Evolutionary conservation across 64 coral and sea anemone species (phyloP).

Genomic region (Stylophora pistillata): DNA sequence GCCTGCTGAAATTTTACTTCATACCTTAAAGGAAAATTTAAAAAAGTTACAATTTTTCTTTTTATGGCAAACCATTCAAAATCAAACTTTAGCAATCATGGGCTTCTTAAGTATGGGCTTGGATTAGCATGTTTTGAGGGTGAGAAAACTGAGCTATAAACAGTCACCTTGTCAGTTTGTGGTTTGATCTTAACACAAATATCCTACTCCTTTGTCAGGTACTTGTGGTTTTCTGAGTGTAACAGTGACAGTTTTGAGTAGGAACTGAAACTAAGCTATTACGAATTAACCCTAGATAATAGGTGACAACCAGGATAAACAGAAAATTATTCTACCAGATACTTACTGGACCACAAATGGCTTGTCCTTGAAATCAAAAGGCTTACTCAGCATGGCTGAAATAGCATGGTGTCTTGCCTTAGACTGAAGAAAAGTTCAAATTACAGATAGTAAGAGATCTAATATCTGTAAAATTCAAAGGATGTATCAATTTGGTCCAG

Average conservation of each 20-base stretch:
- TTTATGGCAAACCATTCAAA: not conserved
- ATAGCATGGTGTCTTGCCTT: slow-evolving; percentile 98
- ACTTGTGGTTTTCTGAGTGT: too few relatives aligned
- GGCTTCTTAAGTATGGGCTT: too few relatives aligned
- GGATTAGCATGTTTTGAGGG: too few relatives aligned
- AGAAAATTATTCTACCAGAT: not conserved
- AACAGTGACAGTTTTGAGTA: too few relatives aligned
- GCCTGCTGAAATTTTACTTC: slow-evolving; percentile 95
- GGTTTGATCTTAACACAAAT: too few relatives aligned
- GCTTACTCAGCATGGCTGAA: slow-evolving; percentile 64
- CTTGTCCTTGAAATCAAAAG: slow-evolving; percentile 90
- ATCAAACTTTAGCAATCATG: too few relatives aligned
- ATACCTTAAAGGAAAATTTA: slow-evolving; percentile 50
- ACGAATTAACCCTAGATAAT: too few relatives aligned
- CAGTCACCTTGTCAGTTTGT: too few relatives aligned
- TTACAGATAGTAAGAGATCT: not conserved
- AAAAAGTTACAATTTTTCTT: too few relatives aligned
- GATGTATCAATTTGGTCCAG: not conserved
- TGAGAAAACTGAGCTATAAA: too few relatives aligned
- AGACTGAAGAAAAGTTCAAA: slow-evolving; percentile 53
- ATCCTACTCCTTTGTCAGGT: too few relatives aligned
- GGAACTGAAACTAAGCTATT: too few relatives aligned
- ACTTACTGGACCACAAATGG: slow-evolving; percentile 98
- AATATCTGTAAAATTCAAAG: not conserved
- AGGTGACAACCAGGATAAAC: not conserved